Evolutionary conservation across 2,797 vertebrate genomes (phyloP), one percentile per base, ranked within the genome.

Genomic region (Sylvia borin): DNA sequence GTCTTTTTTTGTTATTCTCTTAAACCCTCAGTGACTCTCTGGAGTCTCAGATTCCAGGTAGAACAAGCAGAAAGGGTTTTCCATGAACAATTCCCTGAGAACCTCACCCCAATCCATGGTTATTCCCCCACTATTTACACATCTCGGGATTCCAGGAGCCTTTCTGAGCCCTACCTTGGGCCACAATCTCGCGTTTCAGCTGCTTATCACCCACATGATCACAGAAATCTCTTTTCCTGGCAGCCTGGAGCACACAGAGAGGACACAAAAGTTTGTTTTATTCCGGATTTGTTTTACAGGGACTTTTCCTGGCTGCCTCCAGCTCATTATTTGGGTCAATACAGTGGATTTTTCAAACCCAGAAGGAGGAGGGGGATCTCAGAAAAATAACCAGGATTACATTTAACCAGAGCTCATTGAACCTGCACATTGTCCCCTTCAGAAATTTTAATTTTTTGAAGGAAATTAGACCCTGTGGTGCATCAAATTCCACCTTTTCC

Each of bases 361-460:
- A 19, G 34, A 82, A 70, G 14, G 29, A 95, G 79, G 67, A 90
- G 84, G 66, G 51, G 51, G 78, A 65, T 45, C 54, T 94, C 38
- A 61, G 89, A 65, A 70, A 92, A 92, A 77, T 66, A 68, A 27
- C 80, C 65, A 11, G 89, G 70, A 95, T 90, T 91, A 53, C 73
- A 42, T 71, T 88, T 78, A 93, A 95, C 71, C 82, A 77, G 85
- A 95, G 85, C 70, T 94, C 72, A 4, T n/a, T 67, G 96, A 95
- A 66, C 64, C 96, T 86, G 66, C 51, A 68, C 72, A 67, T 84
- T 40, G n/a, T 97, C 97, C 93, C 71, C 73, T 71, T 75, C 70
- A 75, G 85, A 78, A 73, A 88, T 92, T 88, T 93, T 1, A 4
- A 17, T 68, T 68, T 32, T 32, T 29, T 73, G 70, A 92, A 94